These are phyloP conservation scores for Parasteatoda tepidariorum DNA, from an alignment of 1,140 invertebrate genomes.

Conservation along the genomic window DNA sequence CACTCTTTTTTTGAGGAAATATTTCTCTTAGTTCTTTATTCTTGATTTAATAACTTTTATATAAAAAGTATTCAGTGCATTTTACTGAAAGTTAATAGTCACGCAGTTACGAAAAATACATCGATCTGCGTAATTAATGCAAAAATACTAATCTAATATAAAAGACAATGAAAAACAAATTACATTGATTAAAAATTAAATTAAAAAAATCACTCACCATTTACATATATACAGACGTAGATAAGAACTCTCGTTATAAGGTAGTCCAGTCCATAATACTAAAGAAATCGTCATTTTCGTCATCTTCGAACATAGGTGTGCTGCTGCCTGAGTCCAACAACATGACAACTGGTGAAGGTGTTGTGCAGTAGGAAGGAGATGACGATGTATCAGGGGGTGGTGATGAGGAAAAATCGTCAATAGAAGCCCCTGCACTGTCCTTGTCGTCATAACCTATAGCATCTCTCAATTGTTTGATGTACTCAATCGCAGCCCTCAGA, in stretches of 20 bases:
- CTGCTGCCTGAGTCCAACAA: conserved; percentile 1
- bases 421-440: conserved; percentile 17
- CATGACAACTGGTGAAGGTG: conserved; percentile 25
- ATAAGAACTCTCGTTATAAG: conserved; percentile 15
- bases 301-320: background rate
- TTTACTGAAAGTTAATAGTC: no score
- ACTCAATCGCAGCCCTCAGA: conserved; percentile 90
- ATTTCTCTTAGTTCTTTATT: no score
- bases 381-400: conserved; percentile 10
- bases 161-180: no score
- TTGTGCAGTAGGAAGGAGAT: conserved; percentile 25
- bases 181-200: background rate
- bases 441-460: conserved; percentile 72
- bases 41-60: no score
- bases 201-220: background rate
- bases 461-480: conserved; percentile 86
- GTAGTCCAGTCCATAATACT: conserved; percentile 42
- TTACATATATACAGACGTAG: conserved; percentile 17
- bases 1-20: no score
- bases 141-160: no score
- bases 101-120: no score
- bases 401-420: conserved; percentile 13
- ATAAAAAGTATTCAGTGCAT: no score
- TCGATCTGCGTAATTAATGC: no score
- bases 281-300: conserved; percentile 53